Conservation (phyloP, 2,888 invertebrate species). For the Trissolcus brochymenae region DNA sequence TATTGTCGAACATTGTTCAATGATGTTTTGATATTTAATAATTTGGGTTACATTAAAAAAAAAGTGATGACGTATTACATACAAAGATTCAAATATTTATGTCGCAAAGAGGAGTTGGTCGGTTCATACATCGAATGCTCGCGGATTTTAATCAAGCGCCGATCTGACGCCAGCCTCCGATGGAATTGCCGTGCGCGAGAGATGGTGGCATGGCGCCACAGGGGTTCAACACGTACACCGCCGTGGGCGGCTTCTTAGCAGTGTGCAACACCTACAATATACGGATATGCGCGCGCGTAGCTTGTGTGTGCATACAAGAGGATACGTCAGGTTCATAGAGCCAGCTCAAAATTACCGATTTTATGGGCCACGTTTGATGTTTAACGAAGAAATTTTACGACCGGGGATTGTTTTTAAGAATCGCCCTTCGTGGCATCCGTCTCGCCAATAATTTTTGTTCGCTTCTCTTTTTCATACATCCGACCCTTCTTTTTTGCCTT, state of each 20-base stretch:
- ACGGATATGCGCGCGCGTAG: conserved; percentile 6
- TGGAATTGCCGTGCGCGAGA: conserved; percentile 69
- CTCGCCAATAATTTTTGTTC: conserved; percentile 70
- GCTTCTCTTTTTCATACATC: conserved; percentile 46
- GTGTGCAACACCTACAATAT: conserved; percentile 38
- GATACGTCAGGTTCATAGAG: conserved; percentile 58
- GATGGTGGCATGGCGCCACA: conserved; percentile 75
- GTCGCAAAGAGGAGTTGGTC: conserved; percentile 63
- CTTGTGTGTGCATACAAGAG: conserved; percentile 25
- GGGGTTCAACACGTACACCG: conserved; percentile 75
- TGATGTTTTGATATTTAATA: too few species aligned
- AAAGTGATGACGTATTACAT: not conserved
- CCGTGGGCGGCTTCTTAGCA: conserved; percentile 45
- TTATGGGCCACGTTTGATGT: conserved; percentile 75
- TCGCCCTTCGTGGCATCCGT: conserved; percentile 63
- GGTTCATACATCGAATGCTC: conserved; percentile 72
- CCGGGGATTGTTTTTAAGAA: conserved; percentile 73
- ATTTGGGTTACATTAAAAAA: too few species aligned
- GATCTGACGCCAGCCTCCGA: conserved; percentile 72
- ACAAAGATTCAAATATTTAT: conserved; percentile 37
- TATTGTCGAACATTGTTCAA: too few species aligned
- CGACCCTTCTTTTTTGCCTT: conserved; percentile 22
- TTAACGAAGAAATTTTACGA: conserved; percentile 75
- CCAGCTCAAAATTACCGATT: conserved; percentile 72
- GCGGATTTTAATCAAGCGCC: conserved; percentile 76